Evolutionary conservation across 2,797 vertebrate genomes (phyloP).

Genomic region (Rhynchonycteris naso): DNA sequence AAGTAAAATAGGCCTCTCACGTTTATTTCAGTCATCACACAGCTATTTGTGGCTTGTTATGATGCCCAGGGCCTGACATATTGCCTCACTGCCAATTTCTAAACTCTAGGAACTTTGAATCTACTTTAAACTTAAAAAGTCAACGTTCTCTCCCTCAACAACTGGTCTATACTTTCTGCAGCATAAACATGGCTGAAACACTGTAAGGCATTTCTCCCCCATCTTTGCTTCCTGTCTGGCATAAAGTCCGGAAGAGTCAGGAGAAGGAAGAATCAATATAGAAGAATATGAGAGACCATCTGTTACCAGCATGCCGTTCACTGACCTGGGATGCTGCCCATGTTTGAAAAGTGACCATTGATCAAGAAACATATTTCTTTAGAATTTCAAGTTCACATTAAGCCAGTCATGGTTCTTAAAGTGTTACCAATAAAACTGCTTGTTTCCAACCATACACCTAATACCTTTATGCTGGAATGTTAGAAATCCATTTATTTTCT

Average conservation of each 20-base stretch:
- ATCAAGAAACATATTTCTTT: neutral
- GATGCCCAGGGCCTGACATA: neutral
- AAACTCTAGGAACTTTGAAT: neutral
- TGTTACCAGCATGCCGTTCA: neutral
- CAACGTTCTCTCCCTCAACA: neutral
- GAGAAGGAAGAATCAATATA: neutral
- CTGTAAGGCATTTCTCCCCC: neutral
- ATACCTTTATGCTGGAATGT: neutral
- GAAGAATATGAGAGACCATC: neutral
- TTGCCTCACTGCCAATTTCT: neutral
- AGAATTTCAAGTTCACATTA: conserved; percentile 14
- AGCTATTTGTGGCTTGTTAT: neutral
- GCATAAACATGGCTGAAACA: neutral
- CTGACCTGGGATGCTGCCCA: neutral
- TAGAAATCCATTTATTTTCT: conserved; percentile 17
- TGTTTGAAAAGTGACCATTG: neutral
- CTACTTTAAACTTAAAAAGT: neutral
- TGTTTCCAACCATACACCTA: neutral
- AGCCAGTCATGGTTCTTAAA: neutral
- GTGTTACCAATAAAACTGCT: neutral
- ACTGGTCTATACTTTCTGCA: neutral
- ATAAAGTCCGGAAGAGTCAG: neutral
- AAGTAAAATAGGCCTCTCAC: conserved; percentile 1
- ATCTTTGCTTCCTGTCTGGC: neutral
- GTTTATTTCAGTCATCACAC: neutral